A percentile compares a stretch with the other conserved stretches of the same genome.
Evolutionary conservation across 2,113 vertebrate genomes (phyloP).

Genomic region (Astur gentilis): DNA sequence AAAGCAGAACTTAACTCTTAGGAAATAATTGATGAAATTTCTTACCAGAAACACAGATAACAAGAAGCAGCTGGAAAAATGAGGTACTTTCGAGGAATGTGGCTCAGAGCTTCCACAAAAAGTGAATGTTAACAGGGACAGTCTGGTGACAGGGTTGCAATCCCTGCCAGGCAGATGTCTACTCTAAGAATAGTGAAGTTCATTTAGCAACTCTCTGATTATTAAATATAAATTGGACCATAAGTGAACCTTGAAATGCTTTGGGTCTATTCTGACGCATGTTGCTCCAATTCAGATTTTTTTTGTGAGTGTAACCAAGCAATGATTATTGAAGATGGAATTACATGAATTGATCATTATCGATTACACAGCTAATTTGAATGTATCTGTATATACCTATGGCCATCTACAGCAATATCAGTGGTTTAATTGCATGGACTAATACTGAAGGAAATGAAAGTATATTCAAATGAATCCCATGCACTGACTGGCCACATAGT

Average conservation of each 20-base stretch:
- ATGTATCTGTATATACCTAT: background rate
- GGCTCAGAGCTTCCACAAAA: background rate
- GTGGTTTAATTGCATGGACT: background rate
- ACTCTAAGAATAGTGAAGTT: background rate
- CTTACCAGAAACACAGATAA: background rate
- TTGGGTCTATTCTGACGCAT: background rate
- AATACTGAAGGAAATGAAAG: background rate
- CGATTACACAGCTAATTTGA: background rate
- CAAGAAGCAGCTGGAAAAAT: conserved; percentile 4
- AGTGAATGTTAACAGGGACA: background rate
- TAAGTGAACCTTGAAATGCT: background rate
- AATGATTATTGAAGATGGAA: background rate
- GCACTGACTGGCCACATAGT: background rate
- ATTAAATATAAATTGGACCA: background rate
- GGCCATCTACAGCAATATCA: background rate
- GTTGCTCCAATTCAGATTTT: background rate
- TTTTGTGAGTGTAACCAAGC: background rate
- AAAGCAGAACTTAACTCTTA: background rate
- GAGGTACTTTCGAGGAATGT: background rate
- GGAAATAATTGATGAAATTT: background rate
- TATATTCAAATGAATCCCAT: background rate
- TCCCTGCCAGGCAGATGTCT: background rate
- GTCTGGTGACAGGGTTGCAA: background rate
- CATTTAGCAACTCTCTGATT: background rate
- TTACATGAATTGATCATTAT: background rate